phyloP scores from a whole-genome alignment of 2,113 vertebrate genomes.

The Rhabdornis inornatus region DNA sequence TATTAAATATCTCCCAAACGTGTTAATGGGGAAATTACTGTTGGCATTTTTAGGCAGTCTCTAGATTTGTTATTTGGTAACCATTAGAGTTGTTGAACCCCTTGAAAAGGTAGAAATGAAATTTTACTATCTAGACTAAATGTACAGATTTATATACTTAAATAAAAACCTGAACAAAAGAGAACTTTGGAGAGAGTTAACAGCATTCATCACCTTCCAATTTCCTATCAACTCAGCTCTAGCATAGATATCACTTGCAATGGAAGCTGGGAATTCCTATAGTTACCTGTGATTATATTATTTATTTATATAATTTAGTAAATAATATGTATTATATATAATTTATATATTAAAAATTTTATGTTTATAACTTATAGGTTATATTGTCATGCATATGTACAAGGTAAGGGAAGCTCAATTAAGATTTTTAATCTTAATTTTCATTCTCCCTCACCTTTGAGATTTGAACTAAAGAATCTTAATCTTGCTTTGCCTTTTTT shows the following conservation, averaged over 20 bases:
- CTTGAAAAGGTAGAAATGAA: neutral
- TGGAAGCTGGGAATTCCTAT: neutral
- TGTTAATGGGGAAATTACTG: neutral
- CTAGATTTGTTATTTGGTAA: neutral
- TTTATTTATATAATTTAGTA: neutral
- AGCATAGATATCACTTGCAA: neutral
- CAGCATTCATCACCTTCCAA: neutral
- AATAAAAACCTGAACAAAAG: neutral
- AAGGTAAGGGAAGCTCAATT: neutral
- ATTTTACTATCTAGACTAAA: neutral
- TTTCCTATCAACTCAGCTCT: neutral
- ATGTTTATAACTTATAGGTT: neutral
- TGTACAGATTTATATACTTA: neutral
- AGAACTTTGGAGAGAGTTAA: neutral
- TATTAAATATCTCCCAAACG: neutral
- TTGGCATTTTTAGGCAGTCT: neutral
- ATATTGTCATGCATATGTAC: neutral
- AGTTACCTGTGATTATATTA: neutral
- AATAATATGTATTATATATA: neutral
- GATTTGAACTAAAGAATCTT: neutral
- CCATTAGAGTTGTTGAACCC: neutral
- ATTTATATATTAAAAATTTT: neutral
- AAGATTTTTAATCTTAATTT: neutral
- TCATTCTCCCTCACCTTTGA: neutral
- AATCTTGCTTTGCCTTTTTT: neutral